Evolutionary conservation across 2,888 invertebrate species (phyloP).

Genomic region (Frankliniella intonsa): DNA sequence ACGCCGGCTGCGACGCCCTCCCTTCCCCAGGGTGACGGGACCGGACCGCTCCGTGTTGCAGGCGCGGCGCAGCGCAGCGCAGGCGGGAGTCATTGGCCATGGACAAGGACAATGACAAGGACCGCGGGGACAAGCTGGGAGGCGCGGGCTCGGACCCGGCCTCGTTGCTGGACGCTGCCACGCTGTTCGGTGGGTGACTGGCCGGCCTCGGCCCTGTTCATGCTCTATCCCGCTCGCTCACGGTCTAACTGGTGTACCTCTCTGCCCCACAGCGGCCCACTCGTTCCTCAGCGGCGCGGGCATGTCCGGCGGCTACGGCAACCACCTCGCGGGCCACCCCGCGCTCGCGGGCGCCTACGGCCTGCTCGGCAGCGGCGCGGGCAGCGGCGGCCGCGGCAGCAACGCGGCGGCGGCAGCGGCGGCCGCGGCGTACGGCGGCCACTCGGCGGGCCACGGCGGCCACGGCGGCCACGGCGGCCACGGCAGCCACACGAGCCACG

Average conservation of each 20-base stretch:
- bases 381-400: constrained; percentile 48
- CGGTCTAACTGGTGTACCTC: neutral
- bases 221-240: no score
- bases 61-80: neutral
- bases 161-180: constrained; percentile 74
- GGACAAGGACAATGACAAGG: constrained; percentile 57
- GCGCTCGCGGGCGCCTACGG: constrained; percentile 41
- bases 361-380: constrained; percentile 35
- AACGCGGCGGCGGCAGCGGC: constrained; percentile 48
- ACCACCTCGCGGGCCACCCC: constrained; percentile 38
- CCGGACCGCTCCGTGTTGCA: neutral
- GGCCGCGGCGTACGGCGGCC: neutral
- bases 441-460: constrained; percentile 42
- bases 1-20: no score
- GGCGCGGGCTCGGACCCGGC: constrained; percentile 53
- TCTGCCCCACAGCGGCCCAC: constrained; percentile 29
- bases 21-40: no score
- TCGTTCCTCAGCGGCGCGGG: constrained; percentile 34
- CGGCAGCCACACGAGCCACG: constrained; percentile 46
- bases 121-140: constrained; percentile 53
- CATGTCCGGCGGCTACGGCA: constrained; percentile 37
- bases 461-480: constrained; percentile 52
- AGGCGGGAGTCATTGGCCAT: constrained; percentile 47
- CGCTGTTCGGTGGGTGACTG: constrained; percentile 60
- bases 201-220: no score